Percentiles rank a stretch among this genome's conserved stretches.
phyloP scores from a whole-genome alignment of 2,113 vertebrate species.

The Chlorodrepanis virens region DNA sequence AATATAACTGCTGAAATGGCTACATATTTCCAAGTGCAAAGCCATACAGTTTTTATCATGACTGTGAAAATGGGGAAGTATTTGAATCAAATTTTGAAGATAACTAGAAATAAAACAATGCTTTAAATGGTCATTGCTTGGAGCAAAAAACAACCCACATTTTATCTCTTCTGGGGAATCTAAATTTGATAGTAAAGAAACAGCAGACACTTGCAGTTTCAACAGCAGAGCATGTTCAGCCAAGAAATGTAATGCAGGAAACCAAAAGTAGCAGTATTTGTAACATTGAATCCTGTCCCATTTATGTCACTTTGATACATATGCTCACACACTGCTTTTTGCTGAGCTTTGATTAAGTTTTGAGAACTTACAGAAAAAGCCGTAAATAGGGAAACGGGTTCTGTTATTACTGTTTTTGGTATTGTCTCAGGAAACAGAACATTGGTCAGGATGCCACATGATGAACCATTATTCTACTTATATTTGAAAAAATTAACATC shows the following conservation, averaged over 20 bases:
- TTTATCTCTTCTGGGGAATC: background rate
- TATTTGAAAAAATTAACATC: background rate
- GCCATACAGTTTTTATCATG: background rate
- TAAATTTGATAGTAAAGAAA: background rate
- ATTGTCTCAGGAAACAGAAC: background rate
- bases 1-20: rapidly evolving
- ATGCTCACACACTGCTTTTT: background rate
- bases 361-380: background rate
- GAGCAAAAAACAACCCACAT: background rate
- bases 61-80: background rate
- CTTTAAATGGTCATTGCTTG: background rate
- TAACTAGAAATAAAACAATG: background rate
- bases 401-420: background rate
- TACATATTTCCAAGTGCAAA: background rate
- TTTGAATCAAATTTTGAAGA: background rate
- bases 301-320: background rate
- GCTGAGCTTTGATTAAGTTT: background rate
- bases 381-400: background rate
- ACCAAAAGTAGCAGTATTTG: background rate
- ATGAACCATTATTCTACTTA: background rate
- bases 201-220: background rate
- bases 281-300: background rate
- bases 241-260: background rate
- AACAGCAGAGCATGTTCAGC: background rate
- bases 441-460: background rate